phyloP scores from a whole-genome alignment of 2,797 vertebrate species.

The Peromyscus aztecus region DNA sequence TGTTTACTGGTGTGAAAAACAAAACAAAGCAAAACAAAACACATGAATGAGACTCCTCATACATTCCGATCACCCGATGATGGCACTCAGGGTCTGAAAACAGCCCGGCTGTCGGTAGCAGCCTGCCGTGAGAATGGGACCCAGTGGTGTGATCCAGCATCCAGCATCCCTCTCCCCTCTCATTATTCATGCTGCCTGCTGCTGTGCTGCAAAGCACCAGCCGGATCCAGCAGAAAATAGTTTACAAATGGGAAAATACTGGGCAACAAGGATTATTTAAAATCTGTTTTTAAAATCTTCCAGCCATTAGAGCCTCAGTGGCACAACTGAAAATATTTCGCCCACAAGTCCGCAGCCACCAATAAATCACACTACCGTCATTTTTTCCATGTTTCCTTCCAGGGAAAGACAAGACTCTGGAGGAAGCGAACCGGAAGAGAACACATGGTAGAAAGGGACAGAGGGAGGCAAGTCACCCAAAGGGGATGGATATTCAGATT shows the following conservation, averaged over 20 bases:
- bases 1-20: conserved; percentile 42
- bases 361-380: conserved; percentile 24
- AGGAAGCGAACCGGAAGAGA: background rate
- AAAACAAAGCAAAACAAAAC: background rate
- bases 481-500: background rate
- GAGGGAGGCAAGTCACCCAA: background rate
- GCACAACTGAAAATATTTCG: conserved; percentile 65
- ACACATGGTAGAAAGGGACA: background rate
- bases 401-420: conserved; percentile 7
- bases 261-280: conserved; percentile 52
- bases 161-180: background rate
- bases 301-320: conserved; percentile 40
- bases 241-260: conserved; percentile 71
- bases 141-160: background rate
- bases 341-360: conserved; percentile 45
- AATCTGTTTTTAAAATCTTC: conserved; percentile 73
- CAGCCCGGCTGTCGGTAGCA: background rate
- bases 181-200: conserved; percentile 17
- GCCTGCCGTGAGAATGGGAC: conserved; percentile 11
- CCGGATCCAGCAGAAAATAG: conserved; percentile 39
- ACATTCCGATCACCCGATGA: conserved; percentile 31
- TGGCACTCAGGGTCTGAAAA: conserved; percentile 26
- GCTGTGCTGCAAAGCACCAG: background rate
- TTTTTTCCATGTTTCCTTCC: conserved; percentile 38
- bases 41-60: conserved; percentile 48